Evolutionary conservation across 2,797 vertebrate species (phyloP).

Genomic region (Thaleichthys pacificus): DNA sequence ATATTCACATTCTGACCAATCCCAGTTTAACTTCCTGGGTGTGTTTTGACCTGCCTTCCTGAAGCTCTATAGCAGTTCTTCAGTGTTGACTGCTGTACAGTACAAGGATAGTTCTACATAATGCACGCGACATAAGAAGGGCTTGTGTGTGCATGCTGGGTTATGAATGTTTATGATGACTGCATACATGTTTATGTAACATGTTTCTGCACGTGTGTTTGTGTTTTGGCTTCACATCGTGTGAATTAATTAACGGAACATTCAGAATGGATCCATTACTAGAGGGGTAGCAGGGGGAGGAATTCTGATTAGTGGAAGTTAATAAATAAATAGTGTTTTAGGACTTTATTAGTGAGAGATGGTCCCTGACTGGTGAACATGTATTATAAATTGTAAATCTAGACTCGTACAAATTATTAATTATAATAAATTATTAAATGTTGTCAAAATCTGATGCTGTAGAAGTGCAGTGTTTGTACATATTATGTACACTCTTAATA

Average conservation of each 20-base stretch:
- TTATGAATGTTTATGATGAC: conserved; percentile 39
- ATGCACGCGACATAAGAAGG: conserved; percentile 12
- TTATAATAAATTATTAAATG: too few relatives aligned
- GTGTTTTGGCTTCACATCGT: conserved; percentile 48
- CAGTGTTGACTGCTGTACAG: conserved; percentile 2
- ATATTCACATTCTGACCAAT: background rate
- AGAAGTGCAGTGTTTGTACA: background rate
- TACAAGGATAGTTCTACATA: conserved; percentile 7
- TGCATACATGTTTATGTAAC: conserved; percentile 59
- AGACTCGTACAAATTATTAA: background rate
- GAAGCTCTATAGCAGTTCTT: background rate
- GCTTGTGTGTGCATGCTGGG: conserved; percentile 28
- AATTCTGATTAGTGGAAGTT: conserved; percentile 68
- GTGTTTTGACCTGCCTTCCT: background rate
- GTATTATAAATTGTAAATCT: conserved; percentile 37
- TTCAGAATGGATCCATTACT: conserved; percentile 65
- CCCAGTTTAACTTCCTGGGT: background rate
- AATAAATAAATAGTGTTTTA: conserved; percentile 57
- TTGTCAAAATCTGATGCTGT: too few relatives aligned
- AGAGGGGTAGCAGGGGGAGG: conserved; percentile 53
- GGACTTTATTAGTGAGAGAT: conserved; percentile 51
- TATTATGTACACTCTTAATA: too few relatives aligned
- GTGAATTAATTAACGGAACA: conserved; percentile 60
- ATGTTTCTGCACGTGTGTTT: conserved; percentile 44
- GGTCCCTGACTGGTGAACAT: conserved; percentile 34